These are phyloP conservation scores for Chiroxiphia lanceolata DNA, from an alignment of 2,797 vertebrate species.

Conservation along the genomic window DNA sequence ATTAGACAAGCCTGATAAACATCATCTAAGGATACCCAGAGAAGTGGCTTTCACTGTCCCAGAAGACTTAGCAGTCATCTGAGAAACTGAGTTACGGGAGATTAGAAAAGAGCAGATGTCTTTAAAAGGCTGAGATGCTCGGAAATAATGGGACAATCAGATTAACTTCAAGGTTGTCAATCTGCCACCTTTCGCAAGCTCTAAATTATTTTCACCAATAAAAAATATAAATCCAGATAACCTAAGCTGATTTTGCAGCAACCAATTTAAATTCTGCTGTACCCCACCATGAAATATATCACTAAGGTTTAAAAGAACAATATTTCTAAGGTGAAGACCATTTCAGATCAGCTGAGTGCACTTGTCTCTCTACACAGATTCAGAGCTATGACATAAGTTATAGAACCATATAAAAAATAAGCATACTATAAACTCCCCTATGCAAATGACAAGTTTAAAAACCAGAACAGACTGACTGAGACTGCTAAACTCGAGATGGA, in stretches of 20 bases:
- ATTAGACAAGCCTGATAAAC: neutral
- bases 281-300: neutral
- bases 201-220: neutral
- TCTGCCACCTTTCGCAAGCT: neutral
- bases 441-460: neutral
- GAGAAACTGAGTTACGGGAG: neutral
- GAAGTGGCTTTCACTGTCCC: neutral
- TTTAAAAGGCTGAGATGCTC: neutral
- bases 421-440: neutral
- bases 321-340: neutral
- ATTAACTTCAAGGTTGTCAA: neutral
- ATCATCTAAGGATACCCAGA: neutral
- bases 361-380: neutral
- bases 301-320: neutral
- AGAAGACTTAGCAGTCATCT: neutral
- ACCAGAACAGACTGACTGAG: neutral
- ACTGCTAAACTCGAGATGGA: neutral
- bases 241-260: neutral
- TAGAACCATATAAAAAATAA: neutral
- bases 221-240: constrained; percentile 11
- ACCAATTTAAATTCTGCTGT: neutral
- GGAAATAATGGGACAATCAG: neutral
- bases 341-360: neutral
- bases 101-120: neutral
- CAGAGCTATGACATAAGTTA: neutral